Conservation (phyloP, 2,797 vertebrate genomes). For the Phrynocephalus guinanensis region DNA sequence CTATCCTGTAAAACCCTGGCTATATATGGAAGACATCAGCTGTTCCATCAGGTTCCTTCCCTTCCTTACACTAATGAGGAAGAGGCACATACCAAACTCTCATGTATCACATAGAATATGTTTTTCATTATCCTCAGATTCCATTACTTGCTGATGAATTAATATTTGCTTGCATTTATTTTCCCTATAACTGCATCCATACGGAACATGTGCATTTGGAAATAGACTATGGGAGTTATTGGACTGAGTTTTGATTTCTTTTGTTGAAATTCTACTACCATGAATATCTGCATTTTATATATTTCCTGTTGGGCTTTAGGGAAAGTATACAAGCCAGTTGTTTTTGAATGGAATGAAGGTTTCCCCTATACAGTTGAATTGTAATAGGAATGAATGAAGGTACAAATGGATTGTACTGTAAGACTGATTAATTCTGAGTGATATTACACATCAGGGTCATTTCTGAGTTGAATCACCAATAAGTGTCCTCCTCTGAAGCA, state of each 20-base stretch:
- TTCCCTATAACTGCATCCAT: not conserved
- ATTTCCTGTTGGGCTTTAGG: constrained; percentile 6
- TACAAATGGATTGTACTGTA: constrained; percentile 39
- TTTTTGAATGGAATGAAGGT: constrained; percentile 32
- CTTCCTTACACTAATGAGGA: not conserved
- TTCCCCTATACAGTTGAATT: constrained; percentile 17
- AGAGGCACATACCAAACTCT: not conserved
- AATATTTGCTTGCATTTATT: not conserved
- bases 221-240: not conserved
- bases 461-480: constrained; percentile 45
- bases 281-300: constrained; percentile 16
- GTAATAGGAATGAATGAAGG: constrained; percentile 36
- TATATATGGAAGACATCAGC: not conserved
- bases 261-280: not conserved
- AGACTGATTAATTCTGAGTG: constrained; percentile 49
- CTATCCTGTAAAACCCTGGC: not conserved
- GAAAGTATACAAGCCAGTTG: constrained; percentile 25
- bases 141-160: not conserved
- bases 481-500: constrained; percentile 33
- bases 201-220: too few relatives aligned
- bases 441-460: constrained; percentile 36
- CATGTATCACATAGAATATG: too few relatives aligned
- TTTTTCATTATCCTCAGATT: not conserved
- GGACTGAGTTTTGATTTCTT: not conserved
- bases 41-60: not conserved